Conservation (phyloP, 2,113 vertebrate species). For the Plecotus auritus region DNA sequence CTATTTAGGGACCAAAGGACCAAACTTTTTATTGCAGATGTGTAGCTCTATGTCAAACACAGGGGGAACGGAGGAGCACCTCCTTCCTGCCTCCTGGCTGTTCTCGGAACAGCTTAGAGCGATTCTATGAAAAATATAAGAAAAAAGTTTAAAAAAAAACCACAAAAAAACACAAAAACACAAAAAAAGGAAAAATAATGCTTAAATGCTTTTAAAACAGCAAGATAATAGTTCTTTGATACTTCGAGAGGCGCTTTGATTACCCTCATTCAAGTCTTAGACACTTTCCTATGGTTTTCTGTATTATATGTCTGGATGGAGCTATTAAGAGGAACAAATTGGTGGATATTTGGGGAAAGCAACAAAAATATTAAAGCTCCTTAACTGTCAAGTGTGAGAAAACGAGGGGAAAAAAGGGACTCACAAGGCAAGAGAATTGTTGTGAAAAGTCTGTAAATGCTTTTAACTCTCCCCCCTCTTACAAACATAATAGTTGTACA, state of each 20-base stretch:
- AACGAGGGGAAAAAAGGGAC: constrained; percentile 73
- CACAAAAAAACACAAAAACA: constrained; percentile 85
- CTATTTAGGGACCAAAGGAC: constrained; percentile 99
- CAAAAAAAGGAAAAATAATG: constrained; percentile 88
- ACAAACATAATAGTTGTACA: constrained; percentile 91
- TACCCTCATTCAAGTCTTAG: constrained; percentile 87
- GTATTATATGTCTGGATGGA: constrained; percentile 84
- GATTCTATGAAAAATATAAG: constrained; percentile 93
- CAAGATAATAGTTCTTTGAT: constrained; percentile 93
- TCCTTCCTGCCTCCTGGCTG: constrained; percentile 92
- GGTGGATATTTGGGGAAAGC: constrained; percentile 81
- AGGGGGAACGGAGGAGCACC: constrained; percentile 76
- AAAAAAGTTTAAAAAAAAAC: constrained; percentile 66
- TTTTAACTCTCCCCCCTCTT: constrained; percentile 87
- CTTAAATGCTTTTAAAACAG: constrained; percentile 94
- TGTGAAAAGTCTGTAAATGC: constrained; percentile 87
- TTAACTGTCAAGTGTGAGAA: constrained; percentile 66
- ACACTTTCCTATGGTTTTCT: constrained; percentile 90
- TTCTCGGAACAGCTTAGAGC: constrained; percentile 91
- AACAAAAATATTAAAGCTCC: constrained; percentile 69
- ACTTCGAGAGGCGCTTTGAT: constrained; percentile 89
- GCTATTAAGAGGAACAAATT: constrained; percentile 77
- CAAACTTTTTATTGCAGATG: constrained; percentile 99
- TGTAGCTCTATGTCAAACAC: constrained; percentile 97
- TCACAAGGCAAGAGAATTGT: constrained; percentile 78